phyloP scores from a whole-genome alignment of 2,888 invertebrate genomes.

The Neoascia interrupta region DNA sequence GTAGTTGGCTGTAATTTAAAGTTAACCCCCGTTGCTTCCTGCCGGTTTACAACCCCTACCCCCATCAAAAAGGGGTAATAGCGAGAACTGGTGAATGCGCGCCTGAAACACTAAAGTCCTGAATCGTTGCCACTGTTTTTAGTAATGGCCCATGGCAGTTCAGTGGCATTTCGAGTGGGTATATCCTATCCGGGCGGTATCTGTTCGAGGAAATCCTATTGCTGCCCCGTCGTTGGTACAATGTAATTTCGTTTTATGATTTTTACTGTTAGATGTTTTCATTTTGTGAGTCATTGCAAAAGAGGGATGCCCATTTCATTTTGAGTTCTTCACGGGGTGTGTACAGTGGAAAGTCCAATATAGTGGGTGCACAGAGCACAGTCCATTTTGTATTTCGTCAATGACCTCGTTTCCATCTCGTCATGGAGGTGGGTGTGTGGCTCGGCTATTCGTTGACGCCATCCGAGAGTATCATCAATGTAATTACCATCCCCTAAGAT shows the following conservation, averaged over 20 bases:
- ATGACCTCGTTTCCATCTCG: slow-evolving; percentile 53
- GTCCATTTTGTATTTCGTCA: slow-evolving; percentile 42
- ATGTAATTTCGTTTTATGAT: slow-evolving; percentile 67
- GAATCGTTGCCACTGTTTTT: slow-evolving; percentile 40
- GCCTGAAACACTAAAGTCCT: slow-evolving; percentile 20
- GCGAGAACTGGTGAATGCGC: too few species aligned
- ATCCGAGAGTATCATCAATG: slow-evolving; percentile 32
- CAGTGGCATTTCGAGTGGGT: background rate
- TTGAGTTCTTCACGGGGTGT: slow-evolving; percentile 44
- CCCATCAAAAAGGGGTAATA: slow-evolving; percentile 8
- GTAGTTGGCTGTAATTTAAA: slow-evolving; percentile 65
- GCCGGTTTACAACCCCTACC: too few species aligned
- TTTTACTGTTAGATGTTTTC: slow-evolving; percentile 63
- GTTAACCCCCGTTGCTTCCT: slow-evolving; percentile 44
- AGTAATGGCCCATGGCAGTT: slow-evolving; percentile 43
- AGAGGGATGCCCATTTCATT: slow-evolving; percentile 51
- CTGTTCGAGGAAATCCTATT: slow-evolving; percentile 19
- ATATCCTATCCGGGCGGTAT: too few species aligned
- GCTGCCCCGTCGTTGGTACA: slow-evolving; percentile 29
- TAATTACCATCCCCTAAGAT: too few species aligned
- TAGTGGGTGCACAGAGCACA: background rate
- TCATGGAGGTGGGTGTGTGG: background rate
- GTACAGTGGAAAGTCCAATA: background rate
- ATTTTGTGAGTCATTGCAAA: slow-evolving; percentile 51
- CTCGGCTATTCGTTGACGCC: slow-evolving; percentile 28